A percentile compares a stretch with the other conserved stretches of the same genome.
Conservation (phyloP, 2,888 invertebrate species). For the Eilema caniola region DNA sequence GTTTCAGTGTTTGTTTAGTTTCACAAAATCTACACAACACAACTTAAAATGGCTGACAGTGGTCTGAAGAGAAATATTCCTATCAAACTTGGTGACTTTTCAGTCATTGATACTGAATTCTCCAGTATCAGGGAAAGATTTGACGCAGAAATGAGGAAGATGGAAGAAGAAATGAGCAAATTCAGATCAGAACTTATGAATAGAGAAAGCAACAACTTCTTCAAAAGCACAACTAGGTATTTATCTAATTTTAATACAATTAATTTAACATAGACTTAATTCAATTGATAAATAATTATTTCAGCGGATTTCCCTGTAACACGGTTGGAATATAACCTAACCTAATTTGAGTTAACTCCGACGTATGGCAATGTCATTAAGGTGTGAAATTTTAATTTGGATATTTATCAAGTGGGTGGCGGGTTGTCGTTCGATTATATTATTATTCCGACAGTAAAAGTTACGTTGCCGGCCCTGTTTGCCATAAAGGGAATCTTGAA, state of each 20-base stretch:
- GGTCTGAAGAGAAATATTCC: conserved; percentile 96
- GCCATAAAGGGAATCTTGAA: conserved; percentile 84
- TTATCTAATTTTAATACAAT: conserved; percentile 57
- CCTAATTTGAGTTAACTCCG: conserved; percentile 8
- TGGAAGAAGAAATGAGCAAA: conserved; percentile 99
- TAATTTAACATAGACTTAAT: conserved; percentile 11
- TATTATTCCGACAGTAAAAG: conserved; percentile 73
- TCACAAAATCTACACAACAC: conserved; percentile 67
- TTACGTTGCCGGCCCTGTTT: conserved; percentile 70
- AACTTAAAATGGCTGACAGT: conserved; percentile 92
- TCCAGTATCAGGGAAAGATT: conserved; percentile 98
- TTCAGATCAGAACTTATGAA: conserved; percentile 97
- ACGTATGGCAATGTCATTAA: conserved; percentile 24
- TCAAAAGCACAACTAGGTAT: conserved; percentile 96
- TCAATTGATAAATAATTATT: background rate
- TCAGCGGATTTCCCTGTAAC: background rate
- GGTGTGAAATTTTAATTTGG: conserved; percentile 33
- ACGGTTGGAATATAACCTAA: background rate
- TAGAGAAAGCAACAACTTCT: conserved; percentile 96
- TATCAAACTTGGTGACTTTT: conserved; percentile 97
- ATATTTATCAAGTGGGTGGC: conserved; percentile 47
- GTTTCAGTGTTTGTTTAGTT: conserved; percentile 85
- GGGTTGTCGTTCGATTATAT: conserved; percentile 57
- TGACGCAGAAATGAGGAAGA: conserved; percentile 98
- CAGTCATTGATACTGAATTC: conserved; percentile 98